Evolutionary conservation across 1,140 invertebrate genomes (phyloP).

Genomic region (Colletes gigas): DNA sequence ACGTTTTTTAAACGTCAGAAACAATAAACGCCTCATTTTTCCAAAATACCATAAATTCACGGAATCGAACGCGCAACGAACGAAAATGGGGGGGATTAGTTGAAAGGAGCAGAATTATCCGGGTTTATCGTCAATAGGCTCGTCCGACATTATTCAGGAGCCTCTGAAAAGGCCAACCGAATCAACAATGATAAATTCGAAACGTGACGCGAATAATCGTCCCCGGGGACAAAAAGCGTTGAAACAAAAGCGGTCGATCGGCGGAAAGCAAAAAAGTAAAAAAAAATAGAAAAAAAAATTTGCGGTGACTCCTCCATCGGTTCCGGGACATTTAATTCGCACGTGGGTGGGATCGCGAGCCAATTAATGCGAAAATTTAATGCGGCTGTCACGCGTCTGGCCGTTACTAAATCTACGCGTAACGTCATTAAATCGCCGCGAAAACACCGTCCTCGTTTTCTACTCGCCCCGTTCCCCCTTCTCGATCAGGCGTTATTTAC

Average conservation of each 20-base stretch:
- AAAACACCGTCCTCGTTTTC: slow-evolving; percentile 44
- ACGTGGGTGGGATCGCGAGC: background rate
- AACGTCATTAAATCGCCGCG: slow-evolving; percentile 59
- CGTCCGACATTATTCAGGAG: slow-evolving; percentile 20
- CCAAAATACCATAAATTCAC: slow-evolving; percentile 20
- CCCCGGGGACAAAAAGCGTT: background rate
- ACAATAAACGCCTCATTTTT: background rate
- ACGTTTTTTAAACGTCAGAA: background rate
- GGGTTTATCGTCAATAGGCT: slow-evolving; percentile 28
- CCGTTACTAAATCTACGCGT: slow-evolving; percentile 51
- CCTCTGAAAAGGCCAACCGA: slow-evolving; percentile 7
- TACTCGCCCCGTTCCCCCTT: slow-evolving; percentile 6
- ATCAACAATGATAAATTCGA: slow-evolving; percentile 47
- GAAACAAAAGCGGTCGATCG: slow-evolving; percentile 13
- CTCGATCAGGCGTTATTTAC: background rate
- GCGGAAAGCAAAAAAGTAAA: background rate
- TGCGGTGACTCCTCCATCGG: background rate
- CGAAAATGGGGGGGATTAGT: background rate
- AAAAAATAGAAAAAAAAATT: background rate
- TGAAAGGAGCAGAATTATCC: slow-evolving; percentile 35
- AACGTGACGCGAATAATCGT: slow-evolving; percentile 21
- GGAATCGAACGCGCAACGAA: no score
- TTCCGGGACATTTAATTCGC: slow-evolving; percentile 15
- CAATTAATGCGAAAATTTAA: slow-evolving; percentile 61
- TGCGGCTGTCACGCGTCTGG: slow-evolving; percentile 48